These are phyloP conservation scores for Conchocele bisecta DNA, from an alignment of 2,888 invertebrate species.

Conservation along the genomic window DNA sequence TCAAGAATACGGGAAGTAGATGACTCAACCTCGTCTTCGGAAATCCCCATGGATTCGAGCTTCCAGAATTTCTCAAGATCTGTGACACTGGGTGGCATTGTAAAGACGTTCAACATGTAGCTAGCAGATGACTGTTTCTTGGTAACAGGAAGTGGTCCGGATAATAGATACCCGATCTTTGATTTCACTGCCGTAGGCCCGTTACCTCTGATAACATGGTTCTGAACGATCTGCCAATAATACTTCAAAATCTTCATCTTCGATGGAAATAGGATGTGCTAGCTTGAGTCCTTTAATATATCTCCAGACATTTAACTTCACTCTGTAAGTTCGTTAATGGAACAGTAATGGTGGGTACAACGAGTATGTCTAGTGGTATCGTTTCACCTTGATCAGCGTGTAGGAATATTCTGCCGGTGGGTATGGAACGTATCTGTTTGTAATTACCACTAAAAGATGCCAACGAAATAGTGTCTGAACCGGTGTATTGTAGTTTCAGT, in stretches of 20 bases:
- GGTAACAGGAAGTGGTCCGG: slow-evolving; percentile 30
- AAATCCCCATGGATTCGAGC: too few relatives aligned
- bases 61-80: too few relatives aligned
- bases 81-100: too few relatives aligned
- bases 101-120: too few relatives aligned
- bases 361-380: slow-evolving; percentile 41
- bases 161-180: slow-evolving; percentile 38
- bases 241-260: too few relatives aligned
- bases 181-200: slow-evolving; percentile 50
- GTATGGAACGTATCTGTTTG: slow-evolving; percentile 1
- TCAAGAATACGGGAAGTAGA: too few relatives aligned
- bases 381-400: slow-evolving; percentile 12
- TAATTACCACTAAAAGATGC: slow-evolving; percentile 30
- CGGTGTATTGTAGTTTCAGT: slow-evolving; percentile 15
- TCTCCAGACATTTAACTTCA: not conserved
- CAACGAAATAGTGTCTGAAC: slow-evolving; percentile 25
- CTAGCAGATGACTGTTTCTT: too few relatives aligned
- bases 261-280: slow-evolving; percentile 50
- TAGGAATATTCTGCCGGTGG: slow-evolving; percentile 14
- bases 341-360: slow-evolving; percentile 44
- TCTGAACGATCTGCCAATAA: slow-evolving; percentile 47
- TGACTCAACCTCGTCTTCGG: too few relatives aligned
- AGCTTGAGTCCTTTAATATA: slow-evolving; percentile 19
- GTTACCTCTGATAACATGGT: slow-evolving; percentile 27
- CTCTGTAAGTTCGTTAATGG: slow-evolving; percentile 14